Base-by-base conservation (phyloP, 2,113 vertebrate genomes). In the Gallinago paraguaiae region DNA sequence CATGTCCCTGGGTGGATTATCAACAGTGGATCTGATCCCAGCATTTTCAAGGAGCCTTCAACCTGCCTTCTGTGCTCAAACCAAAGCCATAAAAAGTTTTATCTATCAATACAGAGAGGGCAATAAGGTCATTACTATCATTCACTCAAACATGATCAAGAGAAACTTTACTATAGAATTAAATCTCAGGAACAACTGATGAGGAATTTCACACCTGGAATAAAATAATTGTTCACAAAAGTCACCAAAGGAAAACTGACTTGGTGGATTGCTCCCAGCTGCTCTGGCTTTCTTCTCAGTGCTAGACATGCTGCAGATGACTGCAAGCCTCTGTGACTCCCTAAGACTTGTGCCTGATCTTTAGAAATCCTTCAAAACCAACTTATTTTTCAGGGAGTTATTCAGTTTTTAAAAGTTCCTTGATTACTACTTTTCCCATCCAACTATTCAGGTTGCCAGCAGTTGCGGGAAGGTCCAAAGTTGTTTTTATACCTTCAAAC, bases 321-420 rank as follows among this genome's bases (percentile, higher is more conserved):
- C n/a, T 45, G 18, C 41, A 33, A 70, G 45, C 11, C 50, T 86
- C 54, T 57, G n/a, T 28, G 22, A n/a, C 59, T 83, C 59, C 41
- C 60, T 75, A 37, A 63, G 74, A 85, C 41, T 43, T 86, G 53
- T 25, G 39, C 28, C 74, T n/a, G 39, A 51, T 46, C n/a, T 76
- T 79, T 43, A 95, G 67, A 91, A 92, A 92, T 41, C 57, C 67
- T 92, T 90, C 48, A 85, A 92, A 88, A 71, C 3, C 48, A 84
- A 23, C 77, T 82, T 86, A 59, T 31, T 78, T 74, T 61, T 53
- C 31, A 92, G 45, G 8, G 51, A 28, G 45, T 68, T 48, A 93
- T 86, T 65, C 60, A 33, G 45, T 79, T 64, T 10, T 16, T 39
- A 79, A 41, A 48, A 30, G 11, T 86, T 74, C 41, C 60, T 56